Evolutionary conservation across 2,888 invertebrate species (phyloP).

Genomic region (Drosophila testacea): DNA sequence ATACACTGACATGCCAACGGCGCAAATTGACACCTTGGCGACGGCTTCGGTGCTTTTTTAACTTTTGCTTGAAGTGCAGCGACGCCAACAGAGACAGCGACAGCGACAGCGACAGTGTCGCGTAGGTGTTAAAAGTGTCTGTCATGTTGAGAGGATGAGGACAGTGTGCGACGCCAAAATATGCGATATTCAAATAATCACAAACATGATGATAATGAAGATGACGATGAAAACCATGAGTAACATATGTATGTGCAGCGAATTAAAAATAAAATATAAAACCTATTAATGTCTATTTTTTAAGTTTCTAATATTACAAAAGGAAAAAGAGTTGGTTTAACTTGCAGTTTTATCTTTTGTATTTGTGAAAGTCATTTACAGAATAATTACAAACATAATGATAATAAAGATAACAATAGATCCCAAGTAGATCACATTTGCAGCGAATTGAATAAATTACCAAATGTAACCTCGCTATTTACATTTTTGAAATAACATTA

Average conservation of each 20-base stretch:
- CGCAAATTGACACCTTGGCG: slow-evolving; percentile 77
- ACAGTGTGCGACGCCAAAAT: slow-evolving; percentile 28
- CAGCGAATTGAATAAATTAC: background rate
- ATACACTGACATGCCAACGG: slow-evolving; percentile 55
- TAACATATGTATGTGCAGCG: background rate
- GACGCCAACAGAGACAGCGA: slow-evolving; percentile 4
- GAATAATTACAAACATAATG: too few species aligned
- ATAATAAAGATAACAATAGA: slow-evolving; percentile 5
- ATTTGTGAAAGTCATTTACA: too few species aligned
- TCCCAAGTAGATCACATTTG: background rate
- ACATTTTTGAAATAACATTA: background rate
- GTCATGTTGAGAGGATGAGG: slow-evolving; percentile 38
- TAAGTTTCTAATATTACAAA: too few species aligned
- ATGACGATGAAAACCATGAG: slow-evolving; percentile 2
- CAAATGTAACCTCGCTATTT: background rate
- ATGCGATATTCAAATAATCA: slow-evolving; percentile 20
- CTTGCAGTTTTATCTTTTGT: too few species aligned
- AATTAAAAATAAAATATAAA: background rate
- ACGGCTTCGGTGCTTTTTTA: slow-evolving; percentile 48
- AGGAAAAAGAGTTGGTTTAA: too few species aligned
- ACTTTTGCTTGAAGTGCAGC: slow-evolving; percentile 37
- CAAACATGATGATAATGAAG: slow-evolving; percentile 1
- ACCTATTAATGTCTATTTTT: too few species aligned
- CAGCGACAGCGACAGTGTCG: slow-evolving; percentile 25
- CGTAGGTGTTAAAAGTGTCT: slow-evolving; percentile 72